Conservation (phyloP, 1,140 invertebrate genomes). For the Temnothorax nylanderi region DNA sequence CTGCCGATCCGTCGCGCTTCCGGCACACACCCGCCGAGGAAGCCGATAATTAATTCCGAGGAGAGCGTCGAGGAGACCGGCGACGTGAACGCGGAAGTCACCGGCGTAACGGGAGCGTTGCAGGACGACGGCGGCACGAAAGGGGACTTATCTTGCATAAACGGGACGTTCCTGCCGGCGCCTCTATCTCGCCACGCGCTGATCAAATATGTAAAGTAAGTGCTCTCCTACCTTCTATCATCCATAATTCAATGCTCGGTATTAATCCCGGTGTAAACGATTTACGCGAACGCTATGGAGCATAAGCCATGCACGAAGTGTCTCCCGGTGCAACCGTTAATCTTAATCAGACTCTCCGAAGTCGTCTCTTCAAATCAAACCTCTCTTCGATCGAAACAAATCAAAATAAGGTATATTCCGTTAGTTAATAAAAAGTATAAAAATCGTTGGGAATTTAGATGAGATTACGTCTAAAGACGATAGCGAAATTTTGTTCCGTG, state of each 20-base stretch:
- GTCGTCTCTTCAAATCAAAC: neutral
- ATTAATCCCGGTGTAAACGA: constrained; percentile 40
- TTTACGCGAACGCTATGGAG: constrained; percentile 5
- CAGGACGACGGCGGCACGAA: constrained; percentile 64
- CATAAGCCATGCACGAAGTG: neutral
- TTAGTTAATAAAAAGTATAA: neutral
- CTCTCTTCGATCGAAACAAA: neutral
- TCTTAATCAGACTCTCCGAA: neutral
- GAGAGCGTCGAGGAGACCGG: constrained; percentile 9
- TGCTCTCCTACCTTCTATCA: constrained; percentile 60
- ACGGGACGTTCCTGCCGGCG: constrained; percentile 83
- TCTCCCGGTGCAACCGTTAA: neutral
- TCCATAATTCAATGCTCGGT: constrained; percentile 71
- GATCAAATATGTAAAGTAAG: constrained; percentile 85
- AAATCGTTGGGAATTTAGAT: neutral
- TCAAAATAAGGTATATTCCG: neutral
- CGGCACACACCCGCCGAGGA: constrained; percentile 48
- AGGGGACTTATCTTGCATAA: constrained; percentile 84
- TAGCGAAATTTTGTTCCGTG: neutral
- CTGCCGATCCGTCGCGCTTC: neutral
- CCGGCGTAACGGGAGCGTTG: neutral
- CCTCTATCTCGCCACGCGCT: constrained; percentile 81
- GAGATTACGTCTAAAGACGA: too few species aligned
- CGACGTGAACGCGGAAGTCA: neutral
- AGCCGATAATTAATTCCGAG: constrained; percentile 68